Evolutionary conservation across 2,888 invertebrate species (phyloP), one percentile per base, ranked within the genome.

Genomic region (Coenonympha glycerion): DNA sequence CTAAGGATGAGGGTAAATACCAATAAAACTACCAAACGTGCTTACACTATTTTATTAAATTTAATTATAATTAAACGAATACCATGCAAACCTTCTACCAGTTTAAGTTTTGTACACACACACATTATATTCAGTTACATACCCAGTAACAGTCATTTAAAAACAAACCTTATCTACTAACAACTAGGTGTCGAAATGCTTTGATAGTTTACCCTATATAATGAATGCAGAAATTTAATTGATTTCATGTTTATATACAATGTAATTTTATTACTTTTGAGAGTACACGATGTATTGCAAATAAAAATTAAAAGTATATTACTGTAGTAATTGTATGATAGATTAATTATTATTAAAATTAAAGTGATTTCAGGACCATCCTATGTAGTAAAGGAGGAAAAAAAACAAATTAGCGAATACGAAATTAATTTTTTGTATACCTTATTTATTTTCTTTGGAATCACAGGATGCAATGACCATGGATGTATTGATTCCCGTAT

Each of bases 51-150:
- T 57, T 53, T 55, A 49, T 56, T 47, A 16, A 15, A 16, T 45
- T 47, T 49, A 54, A 49, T 58, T 49, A 52, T 49, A 51, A 53
- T 47, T 47, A 39, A 18, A 52, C 48, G 19, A 47, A 53, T 22
- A 41, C 37, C 49, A 46, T 56, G 53, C 49, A 49, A 54, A 49
- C 47, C 47, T 52, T 48, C 42, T 42, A 37, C 40, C 40, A 28
- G 44, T 46, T 36, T 26, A 33, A 48, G 30, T 44, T 56, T 51
- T 56, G 53, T 54, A 58, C 58, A 56, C 49, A 48, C 55, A 41
- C 46, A 16, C 47, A 21, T 30, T 46, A 39, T 52, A 11, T 26
- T 6, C 50, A 26, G 42, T 39, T 45, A 37, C 44, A n/a, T 18
- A 15, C 9, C n/a, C n/a, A n/a, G 40, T 48, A 48, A 40, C 40